A percentile compares a stretch with the other conserved stretches of the same genome.
Evolutionary conservation across 1,140 invertebrate species (phyloP).

Genomic region (Eueides isabella): DNA sequence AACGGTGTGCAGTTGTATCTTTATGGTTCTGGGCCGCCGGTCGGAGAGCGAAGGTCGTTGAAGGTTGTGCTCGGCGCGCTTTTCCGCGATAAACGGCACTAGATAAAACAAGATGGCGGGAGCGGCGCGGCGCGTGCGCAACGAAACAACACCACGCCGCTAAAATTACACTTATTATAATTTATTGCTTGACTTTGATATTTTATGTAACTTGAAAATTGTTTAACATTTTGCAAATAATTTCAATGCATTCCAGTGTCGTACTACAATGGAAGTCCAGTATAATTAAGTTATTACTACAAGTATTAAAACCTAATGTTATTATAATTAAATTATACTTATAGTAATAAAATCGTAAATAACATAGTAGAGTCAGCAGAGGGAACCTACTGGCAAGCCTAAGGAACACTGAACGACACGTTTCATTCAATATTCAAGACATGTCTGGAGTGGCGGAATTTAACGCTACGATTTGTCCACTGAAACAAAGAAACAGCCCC

Average conservation of each 20-base stretch:
- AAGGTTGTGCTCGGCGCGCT: slow-evolving; percentile 75
- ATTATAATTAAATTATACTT: too few species aligned
- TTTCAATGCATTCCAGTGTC: slow-evolving; percentile 1
- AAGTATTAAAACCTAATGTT: background rate
- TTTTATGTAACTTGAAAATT: slow-evolving; percentile 28
- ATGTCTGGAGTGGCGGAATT: too few species aligned
- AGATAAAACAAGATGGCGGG: slow-evolving; percentile 79
- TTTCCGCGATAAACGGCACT: slow-evolving; percentile 80
- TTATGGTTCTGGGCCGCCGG: slow-evolving; percentile 54
- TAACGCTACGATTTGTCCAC: too few species aligned
- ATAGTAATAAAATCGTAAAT: too few species aligned
- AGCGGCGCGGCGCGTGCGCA: slow-evolving; percentile 77
- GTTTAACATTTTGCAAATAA: slow-evolving; percentile 20
- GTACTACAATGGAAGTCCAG: background rate
- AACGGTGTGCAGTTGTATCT: slow-evolving; percentile 39
- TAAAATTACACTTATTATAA: slow-evolving; percentile 53
- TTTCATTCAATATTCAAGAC: too few species aligned
- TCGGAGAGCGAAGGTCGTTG: slow-evolving; percentile 81
- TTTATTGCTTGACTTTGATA: slow-evolving; percentile 25
- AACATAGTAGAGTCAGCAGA: too few species aligned
- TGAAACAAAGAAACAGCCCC: too few species aligned
- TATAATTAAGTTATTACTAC: background rate
- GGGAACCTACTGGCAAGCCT: too few species aligned
- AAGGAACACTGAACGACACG: too few species aligned
- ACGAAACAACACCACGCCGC: slow-evolving; percentile 52